Evolutionary conservation across 2,797 vertebrate genomes (phyloP).

Genomic region (Decapterus maruadsi): DNA sequence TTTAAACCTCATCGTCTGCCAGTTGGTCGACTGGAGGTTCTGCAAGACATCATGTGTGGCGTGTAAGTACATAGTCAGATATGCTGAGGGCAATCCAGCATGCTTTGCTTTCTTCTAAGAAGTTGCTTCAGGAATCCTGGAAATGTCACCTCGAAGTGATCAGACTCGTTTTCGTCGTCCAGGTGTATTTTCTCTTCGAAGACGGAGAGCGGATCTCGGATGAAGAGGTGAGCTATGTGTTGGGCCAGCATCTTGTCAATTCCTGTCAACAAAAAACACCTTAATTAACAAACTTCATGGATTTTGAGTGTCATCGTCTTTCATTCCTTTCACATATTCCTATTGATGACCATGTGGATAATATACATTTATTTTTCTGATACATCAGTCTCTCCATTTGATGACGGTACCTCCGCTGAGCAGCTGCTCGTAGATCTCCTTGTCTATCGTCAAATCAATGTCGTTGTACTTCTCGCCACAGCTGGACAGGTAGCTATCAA

Average conservation of each 20-base stretch:
- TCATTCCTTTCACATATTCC: neutral
- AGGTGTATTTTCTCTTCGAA: conserved; percentile 96
- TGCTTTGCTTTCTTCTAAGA: neutral
- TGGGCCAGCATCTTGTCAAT: conserved; percentile 98
- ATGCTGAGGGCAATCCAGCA: neutral
- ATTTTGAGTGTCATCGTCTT: neutral
- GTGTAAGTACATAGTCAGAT: neutral
- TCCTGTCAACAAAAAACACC: conserved; percentile 82
- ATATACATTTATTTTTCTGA: neutral
- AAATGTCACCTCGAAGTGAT: conserved; percentile 95
- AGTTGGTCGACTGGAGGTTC: conserved; percentile 99
- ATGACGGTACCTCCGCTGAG: conserved; percentile 88
- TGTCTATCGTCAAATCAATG: conserved; percentile 95
- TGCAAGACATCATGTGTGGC: conserved; percentile 67
- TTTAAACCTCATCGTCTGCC: conserved; percentile 99
- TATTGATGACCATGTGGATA: neutral
- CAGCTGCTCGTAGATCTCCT: conserved; percentile 93
- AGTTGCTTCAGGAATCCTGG: neutral
- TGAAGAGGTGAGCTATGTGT: conserved; percentile 98
- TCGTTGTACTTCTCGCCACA: conserved; percentile 99
- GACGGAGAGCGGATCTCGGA: conserved; percentile 95
- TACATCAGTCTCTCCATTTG: neutral
- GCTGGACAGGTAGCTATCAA: conserved; percentile 97
- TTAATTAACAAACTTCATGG: no score
- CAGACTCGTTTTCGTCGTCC: conserved; percentile 98